Base-by-base conservation (phyloP, 2,113 vertebrate species). In the Micronycteris hirsuta region DNA sequence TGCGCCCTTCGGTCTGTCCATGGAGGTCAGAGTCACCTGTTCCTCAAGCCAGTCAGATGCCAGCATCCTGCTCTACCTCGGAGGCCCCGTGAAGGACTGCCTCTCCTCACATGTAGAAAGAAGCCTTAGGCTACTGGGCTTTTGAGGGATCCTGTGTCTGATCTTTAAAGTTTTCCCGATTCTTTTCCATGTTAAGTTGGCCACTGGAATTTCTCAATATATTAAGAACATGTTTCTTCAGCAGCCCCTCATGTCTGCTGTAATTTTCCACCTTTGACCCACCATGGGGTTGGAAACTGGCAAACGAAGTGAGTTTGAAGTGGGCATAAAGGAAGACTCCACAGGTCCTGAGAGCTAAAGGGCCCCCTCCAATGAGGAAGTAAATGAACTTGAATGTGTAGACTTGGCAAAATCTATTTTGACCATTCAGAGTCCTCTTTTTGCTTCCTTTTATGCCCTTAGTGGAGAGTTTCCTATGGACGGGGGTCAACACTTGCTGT, bases 331-430 rank as follows among this genome's bases (percentile, higher is more conserved):
- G 74, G 76, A 54, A 31, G 49, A n/a, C 2, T n/a, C 63, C 20
- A 0, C 5, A 24, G 38, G 24, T 68, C 94, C 86, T 43, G 45
- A 92, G 73, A 56, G n/a, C 61, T 22, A n/a, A 81, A 14, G 43
- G 38, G 77, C 19, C 43, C 1, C 26, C 63, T 91, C 76, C 26
- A 47, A 52, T 33, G 94, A 92, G 94, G 96, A 95, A 96, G 93
- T 94, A 20, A 89, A 83, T 45, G 43, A 78, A 88, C 63, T 91
- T 76, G 67, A 95, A 86, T 95, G 82, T 96, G 94, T 96, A 36
- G 82, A 95, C 77, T 80, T 91, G 85, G 93, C 94, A 77, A 91
- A 95, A 97, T 96, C 94, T 97, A 96, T 96, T 96, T 97, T 91
- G 71, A 91, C 94, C 1, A 4, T 4, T 77, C 54, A 36, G 87